These are phyloP conservation scores for Drosophila buzzatii DNA, from an alignment of 2,888 invertebrate species.

Conservation along the genomic window DNA sequence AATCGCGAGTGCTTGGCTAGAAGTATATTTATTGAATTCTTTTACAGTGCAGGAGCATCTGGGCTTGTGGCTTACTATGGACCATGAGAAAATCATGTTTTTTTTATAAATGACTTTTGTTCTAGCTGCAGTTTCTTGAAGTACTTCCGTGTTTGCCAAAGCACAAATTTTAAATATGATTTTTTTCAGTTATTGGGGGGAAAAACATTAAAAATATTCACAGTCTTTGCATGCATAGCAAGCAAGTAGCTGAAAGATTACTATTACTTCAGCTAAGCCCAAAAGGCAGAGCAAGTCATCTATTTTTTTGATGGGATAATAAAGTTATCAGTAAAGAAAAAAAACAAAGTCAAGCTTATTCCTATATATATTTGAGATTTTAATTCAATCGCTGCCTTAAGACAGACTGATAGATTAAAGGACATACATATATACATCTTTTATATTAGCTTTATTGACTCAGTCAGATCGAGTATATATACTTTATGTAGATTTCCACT, in stretches of 20 bases:
- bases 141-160: not conserved
- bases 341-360: no score
- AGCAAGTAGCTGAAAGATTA: not conserved
- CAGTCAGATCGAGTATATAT: no score
- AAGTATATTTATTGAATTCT: not conserved
- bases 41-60: no score
- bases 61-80: not conserved
- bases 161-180: not conserved
- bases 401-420: no score
- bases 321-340: no score
- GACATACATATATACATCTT: no score
- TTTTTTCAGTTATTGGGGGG: not conserved
- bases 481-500: no score
- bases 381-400: no score
- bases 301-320: no score
- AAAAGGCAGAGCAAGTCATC: no score
- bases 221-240: not conserved
- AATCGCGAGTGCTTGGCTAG: not conserved
- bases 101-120: not conserved
- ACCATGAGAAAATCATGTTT: not conserved
- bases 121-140: not conserved
- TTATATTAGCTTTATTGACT: no score
- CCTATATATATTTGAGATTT: no score
- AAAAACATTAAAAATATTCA: not conserved
- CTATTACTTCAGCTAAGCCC: not conserved